Evolutionary conservation across 2,888 invertebrate genomes (phyloP).

Genomic region (Mimachlamys varia): DNA sequence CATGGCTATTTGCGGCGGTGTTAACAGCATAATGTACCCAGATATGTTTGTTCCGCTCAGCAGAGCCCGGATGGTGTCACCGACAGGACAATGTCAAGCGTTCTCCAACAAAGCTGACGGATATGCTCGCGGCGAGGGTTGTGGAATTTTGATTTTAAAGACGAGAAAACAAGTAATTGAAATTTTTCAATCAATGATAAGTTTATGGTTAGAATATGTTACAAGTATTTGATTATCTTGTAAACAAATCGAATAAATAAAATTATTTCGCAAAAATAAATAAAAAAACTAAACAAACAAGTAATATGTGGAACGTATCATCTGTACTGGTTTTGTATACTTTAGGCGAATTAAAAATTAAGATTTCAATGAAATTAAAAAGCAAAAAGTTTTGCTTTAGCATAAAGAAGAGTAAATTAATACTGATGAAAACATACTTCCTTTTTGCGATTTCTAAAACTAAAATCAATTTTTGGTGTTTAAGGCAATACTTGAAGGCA

Average conservation of each 20-base stretch:
- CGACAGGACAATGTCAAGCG: conserved; percentile 66
- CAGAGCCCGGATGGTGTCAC: conserved; percentile 69
- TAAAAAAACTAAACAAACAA: no score
- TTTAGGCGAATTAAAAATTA: no score
- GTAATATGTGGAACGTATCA: no score
- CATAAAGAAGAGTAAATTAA: no score
- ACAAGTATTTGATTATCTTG: neutral
- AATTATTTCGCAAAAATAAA: no score
- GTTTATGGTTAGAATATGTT: no score
- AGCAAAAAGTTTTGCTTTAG: no score
- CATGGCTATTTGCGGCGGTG: conserved; percentile 54
- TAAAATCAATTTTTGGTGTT: no score
- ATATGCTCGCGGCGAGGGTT: conserved; percentile 71
- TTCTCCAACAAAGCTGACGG: conserved; percentile 69
- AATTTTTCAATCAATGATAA: neutral
- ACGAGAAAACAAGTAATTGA: conserved; percentile 58
- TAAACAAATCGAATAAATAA: neutral
- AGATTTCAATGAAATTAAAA: no score
- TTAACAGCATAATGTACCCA: conserved; percentile 54
- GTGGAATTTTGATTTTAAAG: conserved; percentile 70
- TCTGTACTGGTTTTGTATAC: no score
- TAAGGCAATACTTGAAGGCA: conserved; percentile 53
- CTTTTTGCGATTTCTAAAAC: no score
- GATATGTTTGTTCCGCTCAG: conserved; percentile 56
- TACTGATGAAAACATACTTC: no score